Base-by-base conservation (phyloP, 1,140 invertebrate genomes). In the Zaprionus ornatus region DNA sequence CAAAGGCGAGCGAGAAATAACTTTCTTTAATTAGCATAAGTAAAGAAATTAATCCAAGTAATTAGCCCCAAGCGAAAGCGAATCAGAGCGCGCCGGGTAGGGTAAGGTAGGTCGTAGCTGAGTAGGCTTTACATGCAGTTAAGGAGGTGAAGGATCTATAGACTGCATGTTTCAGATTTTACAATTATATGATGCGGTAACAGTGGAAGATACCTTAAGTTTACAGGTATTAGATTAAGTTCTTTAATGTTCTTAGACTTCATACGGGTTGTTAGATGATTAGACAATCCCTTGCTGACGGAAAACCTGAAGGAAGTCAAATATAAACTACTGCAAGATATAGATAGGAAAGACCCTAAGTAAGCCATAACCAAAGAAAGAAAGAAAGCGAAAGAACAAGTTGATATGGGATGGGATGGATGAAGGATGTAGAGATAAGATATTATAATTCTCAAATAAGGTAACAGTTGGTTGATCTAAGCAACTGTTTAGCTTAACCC, bases 1-100 rank as follows among this genome's bases (percentile, higher is more conserved):
- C 2, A 64, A 79, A 59, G 2, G 40, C 21, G 40, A 45, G 40
- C 1, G n/a, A 35, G 0, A 12, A 54, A 63, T 66, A 57, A 57
- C 52, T 55, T 55, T 55, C 52, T 25, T 55, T 50, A 50, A 55
- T 55, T 55, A 48, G 60, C 13, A 27, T 61, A 45, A 61, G 45
- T 60, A 27, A 61, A 45, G 55, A 32, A 57, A 57, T 19, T 50
- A 50, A 23, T 50, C 19, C 19, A n/a, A 50, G 45, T 45, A 45
- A 45, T 45, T 45, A 17, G 7, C 6, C 7, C 2, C 7, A 45
- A 17, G 40, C 40, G 40, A 50, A 50, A 50, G 45, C 45, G 45
- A 50, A 50, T 13, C 19, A 50, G 19, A 32, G 29, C 29, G 29
- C 2, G 0, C 0, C 9, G 2, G 2, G 29, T 10, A 9, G 17